A percentile compares a stretch with the other conserved stretches of the same genome.
phyloP scores from a whole-genome alignment of 1,140 invertebrate genomes.

The Berghia stephanieae region DNA sequence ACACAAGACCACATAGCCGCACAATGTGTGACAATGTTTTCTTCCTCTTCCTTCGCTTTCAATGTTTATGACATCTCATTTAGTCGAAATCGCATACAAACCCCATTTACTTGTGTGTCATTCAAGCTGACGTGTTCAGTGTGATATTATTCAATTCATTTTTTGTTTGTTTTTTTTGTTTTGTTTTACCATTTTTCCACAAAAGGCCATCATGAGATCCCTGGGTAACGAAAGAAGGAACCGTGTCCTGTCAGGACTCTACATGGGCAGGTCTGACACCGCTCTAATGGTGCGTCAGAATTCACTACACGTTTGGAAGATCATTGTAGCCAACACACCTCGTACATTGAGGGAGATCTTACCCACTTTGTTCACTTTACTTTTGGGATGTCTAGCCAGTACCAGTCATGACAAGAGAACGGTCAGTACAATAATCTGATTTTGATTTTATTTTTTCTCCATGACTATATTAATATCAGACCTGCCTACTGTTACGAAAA shows the following conservation, averaged over 20 bases:
- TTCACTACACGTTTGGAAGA: slow-evolving; percentile 97
- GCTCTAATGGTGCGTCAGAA: slow-evolving; percentile 96
- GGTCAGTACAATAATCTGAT: slow-evolving; percentile 65
- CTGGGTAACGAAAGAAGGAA: slow-evolving; percentile 90
- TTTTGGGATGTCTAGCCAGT: slow-evolving; percentile 92
- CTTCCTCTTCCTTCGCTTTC: neutral
- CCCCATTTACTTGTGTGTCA: neutral
- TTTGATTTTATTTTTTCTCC: no score
- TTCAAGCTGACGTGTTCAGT: neutral
- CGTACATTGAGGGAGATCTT: slow-evolving; percentile 96
- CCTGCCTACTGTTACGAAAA: no score
- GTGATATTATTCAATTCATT: neutral
- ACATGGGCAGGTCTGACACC: slow-evolving; percentile 97
- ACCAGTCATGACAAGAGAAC: slow-evolving; percentile 96
- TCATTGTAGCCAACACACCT: slow-evolving; percentile 94
- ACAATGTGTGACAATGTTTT: neutral
- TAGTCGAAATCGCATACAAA: neutral
- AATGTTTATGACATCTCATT: no score
- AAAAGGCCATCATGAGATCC: slow-evolving; percentile 87
- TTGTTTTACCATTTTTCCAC: no score
- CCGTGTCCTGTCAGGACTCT: slow-evolving; percentile 91
- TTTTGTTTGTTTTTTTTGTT: no score
- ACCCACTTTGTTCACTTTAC: slow-evolving; percentile 89
- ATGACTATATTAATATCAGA: no score
- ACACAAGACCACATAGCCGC: no score